A percentile compares a stretch with the other conserved stretches of the same genome.
Conservation (phyloP, 2,113 vertebrate species). For the Platysteira castanea region DNA sequence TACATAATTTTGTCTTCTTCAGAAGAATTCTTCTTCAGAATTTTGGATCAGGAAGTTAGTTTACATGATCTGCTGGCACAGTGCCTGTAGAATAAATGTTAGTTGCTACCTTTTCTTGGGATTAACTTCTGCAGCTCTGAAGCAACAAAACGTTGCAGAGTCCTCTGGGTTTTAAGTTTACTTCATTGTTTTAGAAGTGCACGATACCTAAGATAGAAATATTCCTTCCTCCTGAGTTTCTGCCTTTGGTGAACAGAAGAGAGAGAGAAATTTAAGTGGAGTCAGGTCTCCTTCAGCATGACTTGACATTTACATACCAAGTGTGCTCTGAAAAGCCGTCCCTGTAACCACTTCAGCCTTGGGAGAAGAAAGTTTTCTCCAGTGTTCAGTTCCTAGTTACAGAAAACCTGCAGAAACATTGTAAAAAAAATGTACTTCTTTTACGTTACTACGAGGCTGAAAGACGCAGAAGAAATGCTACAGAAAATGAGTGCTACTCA, state of each 20-base stretch:
- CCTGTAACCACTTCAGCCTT: background rate
- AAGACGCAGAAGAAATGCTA: conserved; percentile 79
- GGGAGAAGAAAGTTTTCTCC: background rate
- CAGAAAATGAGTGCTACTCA: conserved; percentile 73
- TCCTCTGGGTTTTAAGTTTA: background rate
- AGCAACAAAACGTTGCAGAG: background rate
- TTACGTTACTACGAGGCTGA: conserved; percentile 73
- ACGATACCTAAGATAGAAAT: background rate
- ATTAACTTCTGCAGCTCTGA: background rate
- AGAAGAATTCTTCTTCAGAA: background rate
- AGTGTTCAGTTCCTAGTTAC: background rate
- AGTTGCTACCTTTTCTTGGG: background rate
- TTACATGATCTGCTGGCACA: background rate
- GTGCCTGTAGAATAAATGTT: background rate
- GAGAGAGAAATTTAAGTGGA: background rate
- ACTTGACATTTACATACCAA: background rate
- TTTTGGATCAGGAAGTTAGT: background rate
- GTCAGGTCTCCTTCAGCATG: background rate
- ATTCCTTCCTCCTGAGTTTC: background rate
- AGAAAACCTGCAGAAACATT: background rate
- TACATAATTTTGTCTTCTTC: background rate
- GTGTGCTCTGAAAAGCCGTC: background rate
- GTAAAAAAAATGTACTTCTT: background rate
- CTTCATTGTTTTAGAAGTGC: background rate
- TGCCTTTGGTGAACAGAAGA: background rate